Evolutionary conservation across 2,888 invertebrate species (phyloP).

Genomic region (Ochropacha duplaris): DNA sequence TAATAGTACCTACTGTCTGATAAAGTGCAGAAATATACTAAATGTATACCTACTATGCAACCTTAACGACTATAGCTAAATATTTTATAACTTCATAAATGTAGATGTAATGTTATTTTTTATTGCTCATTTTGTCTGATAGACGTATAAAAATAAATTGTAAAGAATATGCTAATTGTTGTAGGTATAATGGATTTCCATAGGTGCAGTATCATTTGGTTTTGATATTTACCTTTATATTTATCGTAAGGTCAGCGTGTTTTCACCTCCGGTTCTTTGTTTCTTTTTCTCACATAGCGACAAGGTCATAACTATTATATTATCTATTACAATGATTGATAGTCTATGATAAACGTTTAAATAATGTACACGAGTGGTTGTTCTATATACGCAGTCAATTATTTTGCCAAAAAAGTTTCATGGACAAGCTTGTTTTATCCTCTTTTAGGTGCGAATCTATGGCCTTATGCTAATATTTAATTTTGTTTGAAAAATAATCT

Average conservation of each 20-base stretch:
- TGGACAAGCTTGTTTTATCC: no score
- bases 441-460: no score
- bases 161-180: not conserved
- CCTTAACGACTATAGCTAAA: no score
- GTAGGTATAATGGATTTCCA: not conserved
- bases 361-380: not conserved
- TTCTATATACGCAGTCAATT: not conserved
- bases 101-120: no score
- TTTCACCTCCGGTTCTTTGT: constrained; percentile 49
- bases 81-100: no score
- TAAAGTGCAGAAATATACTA: no score
- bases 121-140: no score
- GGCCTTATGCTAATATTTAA: no score
- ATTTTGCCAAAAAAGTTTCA: not conserved
- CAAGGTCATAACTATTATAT: constrained; percentile 32
- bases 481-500: no score
- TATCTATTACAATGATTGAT: constrained; percentile 30
- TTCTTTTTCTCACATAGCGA: constrained; percentile 37
- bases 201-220: not conserved
- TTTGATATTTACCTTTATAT: constrained; percentile 4
- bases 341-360: constrained; percentile 18
- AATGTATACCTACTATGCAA: no score
- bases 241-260: constrained; percentile 36
- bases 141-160: not conserved
- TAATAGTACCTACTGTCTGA: no score